Evolutionary conservation across 2,113 vertebrate genomes (phyloP).

Genomic region (Eonycteris spelaea): DNA sequence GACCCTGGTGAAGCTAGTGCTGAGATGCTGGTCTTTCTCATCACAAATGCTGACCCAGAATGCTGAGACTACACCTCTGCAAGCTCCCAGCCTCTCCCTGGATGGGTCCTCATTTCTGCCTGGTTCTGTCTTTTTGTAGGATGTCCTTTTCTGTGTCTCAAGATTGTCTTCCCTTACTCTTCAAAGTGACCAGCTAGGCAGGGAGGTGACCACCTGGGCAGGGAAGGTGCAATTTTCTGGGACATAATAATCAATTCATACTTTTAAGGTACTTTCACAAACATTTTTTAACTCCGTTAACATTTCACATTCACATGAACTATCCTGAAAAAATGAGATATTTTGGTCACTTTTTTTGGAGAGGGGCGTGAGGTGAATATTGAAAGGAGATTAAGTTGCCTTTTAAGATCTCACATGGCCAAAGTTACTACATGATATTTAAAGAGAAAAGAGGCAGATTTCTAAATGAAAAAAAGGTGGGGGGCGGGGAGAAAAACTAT

Average conservation of each 20-base stretch:
- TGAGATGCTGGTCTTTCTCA: not conserved
- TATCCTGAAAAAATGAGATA: not conserved
- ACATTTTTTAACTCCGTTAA: not conserved
- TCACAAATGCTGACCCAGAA: not conserved
- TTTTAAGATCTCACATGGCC: not conserved
- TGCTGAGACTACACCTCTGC: not conserved
- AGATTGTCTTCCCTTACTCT: not conserved
- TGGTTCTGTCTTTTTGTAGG: not conserved
- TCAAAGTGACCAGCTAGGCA: not conserved
- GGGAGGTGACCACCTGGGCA: not conserved
- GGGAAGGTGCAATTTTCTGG: not conserved
- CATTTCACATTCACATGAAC: not conserved
- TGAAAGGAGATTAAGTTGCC: not conserved
- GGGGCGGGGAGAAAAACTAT: not conserved
- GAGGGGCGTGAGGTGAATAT: not conserved
- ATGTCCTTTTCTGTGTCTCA: not conserved
- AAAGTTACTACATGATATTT: not conserved
- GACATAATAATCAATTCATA: not conserved
- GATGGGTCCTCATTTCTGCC: not conserved
- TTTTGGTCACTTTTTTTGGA: not conserved
- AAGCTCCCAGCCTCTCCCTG: not conserved
- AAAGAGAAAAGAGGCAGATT: not conserved
- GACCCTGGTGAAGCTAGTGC: not conserved
- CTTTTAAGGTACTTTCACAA: not conserved
- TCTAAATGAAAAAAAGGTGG: not conserved